phyloP scores from a whole-genome alignment of 2,113 vertebrate genomes.

The Meleagris gallopavo region DNA sequence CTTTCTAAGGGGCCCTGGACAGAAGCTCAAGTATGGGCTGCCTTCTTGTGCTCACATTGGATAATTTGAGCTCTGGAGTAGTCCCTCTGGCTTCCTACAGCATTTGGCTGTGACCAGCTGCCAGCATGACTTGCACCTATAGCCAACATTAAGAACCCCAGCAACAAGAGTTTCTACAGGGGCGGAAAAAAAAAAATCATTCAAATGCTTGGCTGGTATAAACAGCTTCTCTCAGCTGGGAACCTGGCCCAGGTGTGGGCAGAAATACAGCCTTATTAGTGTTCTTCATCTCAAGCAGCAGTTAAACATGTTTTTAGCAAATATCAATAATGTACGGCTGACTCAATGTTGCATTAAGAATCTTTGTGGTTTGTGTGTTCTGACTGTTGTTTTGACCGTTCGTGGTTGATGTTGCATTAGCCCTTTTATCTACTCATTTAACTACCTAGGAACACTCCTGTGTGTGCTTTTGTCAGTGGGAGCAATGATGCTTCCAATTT shows the following conservation, averaged over 20 bases:
- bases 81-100: background rate
- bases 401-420: background rate
- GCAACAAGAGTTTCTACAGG: background rate
- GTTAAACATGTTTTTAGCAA: background rate
- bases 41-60: background rate
- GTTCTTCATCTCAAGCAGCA: background rate
- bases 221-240: background rate
- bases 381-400: background rate
- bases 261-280: background rate
- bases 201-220: background rate
- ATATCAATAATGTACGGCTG: background rate
- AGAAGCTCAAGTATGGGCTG: constrained; percentile 8
- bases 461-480: background rate
- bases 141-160: background rate
- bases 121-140: background rate
- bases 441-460: background rate
- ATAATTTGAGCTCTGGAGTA: background rate
- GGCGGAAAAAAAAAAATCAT: background rate
- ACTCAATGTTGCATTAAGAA: background rate
- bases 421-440: background rate
- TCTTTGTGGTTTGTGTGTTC: background rate
- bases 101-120: background rate
- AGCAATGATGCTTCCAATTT: background rate
- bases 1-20: constrained; percentile 53
- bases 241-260: background rate